Evolutionary conservation across 2,797 vertebrate species (phyloP).

Genomic region (Premnoplex brunnescens): DNA sequence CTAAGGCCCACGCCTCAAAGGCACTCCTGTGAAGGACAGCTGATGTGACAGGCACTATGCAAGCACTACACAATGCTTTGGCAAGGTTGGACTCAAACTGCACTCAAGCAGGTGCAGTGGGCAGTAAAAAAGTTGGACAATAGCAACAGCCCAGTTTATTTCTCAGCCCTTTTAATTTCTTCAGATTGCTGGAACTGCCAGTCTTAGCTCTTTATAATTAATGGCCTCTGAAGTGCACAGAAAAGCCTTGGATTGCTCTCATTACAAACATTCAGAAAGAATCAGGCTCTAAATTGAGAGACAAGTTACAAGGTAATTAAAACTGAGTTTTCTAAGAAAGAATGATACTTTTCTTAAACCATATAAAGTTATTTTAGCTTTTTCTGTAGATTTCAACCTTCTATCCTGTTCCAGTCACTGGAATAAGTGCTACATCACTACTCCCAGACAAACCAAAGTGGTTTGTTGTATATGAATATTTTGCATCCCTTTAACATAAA

Average conservation of each 20-base stretch:
- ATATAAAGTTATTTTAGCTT: not conserved
- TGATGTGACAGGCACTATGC: not conserved
- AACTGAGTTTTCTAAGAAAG: not conserved
- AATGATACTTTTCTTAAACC: not conserved
- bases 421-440: not conserved
- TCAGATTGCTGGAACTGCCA: not conserved
- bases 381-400: not conserved
- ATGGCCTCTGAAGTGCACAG: not conserved
- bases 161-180: not conserved
- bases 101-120: not conserved
- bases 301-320: not conserved
- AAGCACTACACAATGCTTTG: not conserved
- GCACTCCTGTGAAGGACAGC: not conserved
- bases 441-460: not conserved
- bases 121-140: not conserved
- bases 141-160: not conserved
- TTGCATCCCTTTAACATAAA: not conserved
- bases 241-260: not conserved
- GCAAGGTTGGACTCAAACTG: not conserved
- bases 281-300: not conserved
- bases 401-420: not conserved
- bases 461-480: not conserved
- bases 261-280: not conserved
- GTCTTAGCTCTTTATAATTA: not conserved
- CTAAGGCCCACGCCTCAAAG: not conserved